A percentile compares a stretch with the other conserved stretches of the same genome.
phyloP scores from a whole-genome alignment of 2,888 invertebrate genomes.

The Arge pagana region DNA sequence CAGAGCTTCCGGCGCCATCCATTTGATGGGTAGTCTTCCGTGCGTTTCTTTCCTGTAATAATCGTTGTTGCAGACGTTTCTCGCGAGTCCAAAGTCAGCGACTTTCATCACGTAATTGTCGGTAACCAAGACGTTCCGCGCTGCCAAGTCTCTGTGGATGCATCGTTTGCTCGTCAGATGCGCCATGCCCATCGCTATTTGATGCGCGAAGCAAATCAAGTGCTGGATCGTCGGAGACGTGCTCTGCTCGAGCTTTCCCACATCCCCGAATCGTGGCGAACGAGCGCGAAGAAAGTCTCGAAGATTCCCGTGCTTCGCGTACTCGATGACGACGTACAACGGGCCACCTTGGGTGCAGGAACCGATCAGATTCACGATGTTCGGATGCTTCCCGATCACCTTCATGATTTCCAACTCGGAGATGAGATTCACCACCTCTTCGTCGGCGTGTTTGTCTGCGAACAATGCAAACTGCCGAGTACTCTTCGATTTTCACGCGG shows the following conservation, averaged over 20 bases:
- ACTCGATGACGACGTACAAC: constrained; percentile 86
- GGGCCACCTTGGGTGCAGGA: constrained; percentile 95
- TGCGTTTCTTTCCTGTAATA: constrained; percentile 98
- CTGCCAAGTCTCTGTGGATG: constrained; percentile 96
- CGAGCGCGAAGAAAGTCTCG: constrained; percentile 91
- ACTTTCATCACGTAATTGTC: constrained; percentile 95
- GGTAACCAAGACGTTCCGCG: constrained; percentile 94
- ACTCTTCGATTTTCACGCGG: neutral
- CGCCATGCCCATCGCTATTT: constrained; percentile 97
- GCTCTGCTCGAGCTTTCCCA: constrained; percentile 71
- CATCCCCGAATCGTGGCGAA: constrained; percentile 74
- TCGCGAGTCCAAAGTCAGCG: constrained; percentile 96
- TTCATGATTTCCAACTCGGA: constrained; percentile 99
- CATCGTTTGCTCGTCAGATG: constrained; percentile 95
- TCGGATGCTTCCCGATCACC: constrained; percentile 95
- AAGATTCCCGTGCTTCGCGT: constrained; percentile 89
- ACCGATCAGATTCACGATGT: constrained; percentile 96
- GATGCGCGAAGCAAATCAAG: constrained; percentile 93
- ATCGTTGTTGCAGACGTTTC: constrained; percentile 92
- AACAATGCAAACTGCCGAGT: constrained; percentile 6
- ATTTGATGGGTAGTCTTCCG: constrained; percentile 94
- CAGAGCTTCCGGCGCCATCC: constrained; percentile 99
- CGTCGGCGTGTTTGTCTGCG: constrained; percentile 92
- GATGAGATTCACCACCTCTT: constrained; percentile 95
- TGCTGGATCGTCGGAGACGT: constrained; percentile 87